phyloP scores from a whole-genome alignment of 2,888 invertebrate genomes.

The Auanema freiburgensis region DNA sequence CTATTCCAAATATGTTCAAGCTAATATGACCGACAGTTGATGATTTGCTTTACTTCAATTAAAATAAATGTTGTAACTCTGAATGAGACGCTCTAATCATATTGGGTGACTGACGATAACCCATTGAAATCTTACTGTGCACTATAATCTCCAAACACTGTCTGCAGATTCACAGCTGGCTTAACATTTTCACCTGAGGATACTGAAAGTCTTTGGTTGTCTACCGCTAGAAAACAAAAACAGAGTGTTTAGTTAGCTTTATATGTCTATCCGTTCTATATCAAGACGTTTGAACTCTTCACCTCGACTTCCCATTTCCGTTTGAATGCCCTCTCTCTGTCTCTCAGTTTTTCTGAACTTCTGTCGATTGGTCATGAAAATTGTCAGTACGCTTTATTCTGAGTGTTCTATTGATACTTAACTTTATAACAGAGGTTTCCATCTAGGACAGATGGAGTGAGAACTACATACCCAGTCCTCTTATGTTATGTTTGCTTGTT shows the following conservation, averaged over 20 bases:
- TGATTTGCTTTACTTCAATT: too few relatives aligned
- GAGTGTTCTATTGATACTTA: slow-evolving; percentile 43
- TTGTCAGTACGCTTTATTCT: slow-evolving; percentile 38
- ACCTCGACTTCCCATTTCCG: too few relatives aligned
- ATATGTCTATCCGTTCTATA: too few relatives aligned
- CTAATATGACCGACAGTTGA: too few relatives aligned
- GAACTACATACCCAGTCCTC: background rate
- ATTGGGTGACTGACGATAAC: too few relatives aligned
- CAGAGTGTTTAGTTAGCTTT: too few relatives aligned
- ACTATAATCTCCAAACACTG: slow-evolving; percentile 8
- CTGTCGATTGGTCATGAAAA: slow-evolving; percentile 31
- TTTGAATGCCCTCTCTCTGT: background rate
- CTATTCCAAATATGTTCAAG: too few relatives aligned
- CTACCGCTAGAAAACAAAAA: background rate
- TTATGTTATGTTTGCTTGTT: background rate
- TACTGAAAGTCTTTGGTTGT: slow-evolving; percentile 13
- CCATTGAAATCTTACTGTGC: too few relatives aligned
- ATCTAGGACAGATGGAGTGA: slow-evolving; percentile 34
- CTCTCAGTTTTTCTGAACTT: slow-evolving; percentile 28
- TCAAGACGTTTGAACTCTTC: too few relatives aligned
- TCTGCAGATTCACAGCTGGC: slow-evolving; percentile 24
- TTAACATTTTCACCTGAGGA: slow-evolving; percentile 35
- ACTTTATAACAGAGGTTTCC: slow-evolving; percentile 45
- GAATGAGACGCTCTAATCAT: too few relatives aligned
- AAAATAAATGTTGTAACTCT: too few relatives aligned